Evolutionary conservation across 2,113 vertebrate genomes (phyloP), one percentile per base, ranked within the genome.

Genomic region (Poecile atricapillus): DNA sequence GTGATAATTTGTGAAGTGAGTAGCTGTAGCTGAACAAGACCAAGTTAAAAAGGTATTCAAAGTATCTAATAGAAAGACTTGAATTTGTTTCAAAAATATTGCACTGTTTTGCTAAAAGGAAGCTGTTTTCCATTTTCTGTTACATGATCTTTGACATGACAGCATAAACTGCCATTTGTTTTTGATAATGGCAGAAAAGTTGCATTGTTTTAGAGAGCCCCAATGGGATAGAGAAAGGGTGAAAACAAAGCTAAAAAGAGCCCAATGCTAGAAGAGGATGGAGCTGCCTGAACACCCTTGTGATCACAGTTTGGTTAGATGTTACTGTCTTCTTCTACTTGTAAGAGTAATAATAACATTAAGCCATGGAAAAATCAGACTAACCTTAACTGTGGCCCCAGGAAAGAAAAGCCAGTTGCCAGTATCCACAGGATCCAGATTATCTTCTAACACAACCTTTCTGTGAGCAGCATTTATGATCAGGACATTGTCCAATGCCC

Each of bases 361-460:
- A 90, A 78, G 56, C 23, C 73, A 35, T 46, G 76, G 59, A 60
- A 96, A n/a, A 94, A 94, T 37, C 53, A 94, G 83, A 96, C 98
- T 87, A 94, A 99, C 99, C 99, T 99, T 99, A 70, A 99, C 97
- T 12, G 98, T 99, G 77, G 99, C 99, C 91, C 99, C 99, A 46
- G 99, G 99, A 94, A 99, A 99, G 97, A 99, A 99, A 82, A 99
- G 98, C 99, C 99, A 99, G 97, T 99, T 99, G 94, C 98, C 99
- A 1, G 99, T 99, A 97, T 99, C 98, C 63, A 98, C 98, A 52
- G 99, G 99, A 97, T 99, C 99, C 35, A 99, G 97, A 90, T 96
- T 98, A 84, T 99, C 99, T 98, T 99, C 99, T 97, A 99, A 97
- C 28, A 99, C 94, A 31, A 98, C 97, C 87, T 98, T 98, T 95